Evolutionary conservation across 2,797 vertebrate genomes (phyloP), one percentile per base, ranked within the genome.

Genomic region (Syngnathus acus): DNA sequence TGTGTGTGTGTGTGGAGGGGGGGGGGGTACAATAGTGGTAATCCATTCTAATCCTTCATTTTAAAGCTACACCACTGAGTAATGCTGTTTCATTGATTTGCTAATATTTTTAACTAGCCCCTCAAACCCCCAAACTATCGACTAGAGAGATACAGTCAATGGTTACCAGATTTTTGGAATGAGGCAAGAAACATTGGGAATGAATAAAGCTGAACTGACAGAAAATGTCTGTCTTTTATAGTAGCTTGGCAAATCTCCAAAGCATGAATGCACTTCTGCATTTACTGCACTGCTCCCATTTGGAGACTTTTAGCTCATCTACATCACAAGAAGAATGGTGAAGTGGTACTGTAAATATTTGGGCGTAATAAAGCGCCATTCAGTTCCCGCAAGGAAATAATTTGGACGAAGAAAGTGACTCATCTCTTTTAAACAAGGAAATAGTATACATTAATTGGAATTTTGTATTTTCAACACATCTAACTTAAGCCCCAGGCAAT

Each of bases 261-360:
- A 68, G 76, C 47, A 72, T 47, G 42, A 66, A 67, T 76, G 67
- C 39, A 61, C 69, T 73, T 50, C 67, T 72, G 63, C 48, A 70
- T 43, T 72, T 66, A 70, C 69, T 40, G 21, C 68, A 32, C 32
- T 32, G 66, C 70, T 68, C 70, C 64, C 66, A 50, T 65, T 62
- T 59, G 43, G 63, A 82, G 73, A 67, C 42, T 59, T 64, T 66
- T 47, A 37, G 65, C 47, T 39, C 64, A 65, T 76, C 60, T 60
- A 62, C 68, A 72, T 74, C 73, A 71, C 63, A 80, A 9, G 40
- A 71, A 66, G 68, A 81, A 75, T 73, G 47, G 58, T 66, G 45
- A 65, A 79, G 73, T 50, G 68, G 64, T 19, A 63, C 68, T 66
- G 64, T 69, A 78, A 83, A 83, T 72, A 82, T 76, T 66, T 79